Evolutionary conservation across 2,797 vertebrate genomes (phyloP).

Genomic region (Hylomyscus alleni): DNA sequence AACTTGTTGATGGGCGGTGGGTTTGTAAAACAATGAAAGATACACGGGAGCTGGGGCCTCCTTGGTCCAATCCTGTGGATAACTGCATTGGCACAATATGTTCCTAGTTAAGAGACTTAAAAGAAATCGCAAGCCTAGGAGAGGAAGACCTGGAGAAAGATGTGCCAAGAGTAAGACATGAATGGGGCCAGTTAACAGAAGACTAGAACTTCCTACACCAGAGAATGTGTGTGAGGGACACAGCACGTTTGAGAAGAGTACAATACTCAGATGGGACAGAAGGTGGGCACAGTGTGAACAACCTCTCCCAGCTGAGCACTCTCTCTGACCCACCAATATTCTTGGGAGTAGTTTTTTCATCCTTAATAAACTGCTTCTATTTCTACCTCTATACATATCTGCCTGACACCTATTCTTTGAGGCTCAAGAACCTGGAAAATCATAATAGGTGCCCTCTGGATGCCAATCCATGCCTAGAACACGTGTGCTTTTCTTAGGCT

Average conservation of each 20-base stretch:
- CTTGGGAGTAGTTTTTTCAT: background rate
- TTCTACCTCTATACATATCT: background rate
- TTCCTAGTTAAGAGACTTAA: conserved; percentile 30
- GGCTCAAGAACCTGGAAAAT: background rate
- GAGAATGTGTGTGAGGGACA: background rate
- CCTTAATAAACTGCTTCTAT: background rate
- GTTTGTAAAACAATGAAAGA: background rate
- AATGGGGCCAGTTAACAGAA: background rate
- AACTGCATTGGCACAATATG: background rate
- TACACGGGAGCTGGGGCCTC: background rate
- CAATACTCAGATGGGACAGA: background rate
- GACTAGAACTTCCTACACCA: background rate
- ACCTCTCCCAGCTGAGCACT: background rate
- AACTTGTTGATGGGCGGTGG: background rate
- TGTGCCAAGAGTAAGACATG: background rate
- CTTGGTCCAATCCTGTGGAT: background rate
- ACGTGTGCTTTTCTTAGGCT: background rate
- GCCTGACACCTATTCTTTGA: background rate
- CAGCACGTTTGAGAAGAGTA: background rate
- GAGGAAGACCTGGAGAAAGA: background rate
- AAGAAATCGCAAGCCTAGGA: conserved; percentile 43
- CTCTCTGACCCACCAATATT: background rate
- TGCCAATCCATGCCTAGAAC: background rate
- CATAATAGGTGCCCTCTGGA: background rate
- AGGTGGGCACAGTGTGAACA: background rate